Evolutionary conservation across 1,140 invertebrate species (phyloP), one percentile per base, ranked within the genome.

Genomic region (Tenebrio molitor): DNA sequence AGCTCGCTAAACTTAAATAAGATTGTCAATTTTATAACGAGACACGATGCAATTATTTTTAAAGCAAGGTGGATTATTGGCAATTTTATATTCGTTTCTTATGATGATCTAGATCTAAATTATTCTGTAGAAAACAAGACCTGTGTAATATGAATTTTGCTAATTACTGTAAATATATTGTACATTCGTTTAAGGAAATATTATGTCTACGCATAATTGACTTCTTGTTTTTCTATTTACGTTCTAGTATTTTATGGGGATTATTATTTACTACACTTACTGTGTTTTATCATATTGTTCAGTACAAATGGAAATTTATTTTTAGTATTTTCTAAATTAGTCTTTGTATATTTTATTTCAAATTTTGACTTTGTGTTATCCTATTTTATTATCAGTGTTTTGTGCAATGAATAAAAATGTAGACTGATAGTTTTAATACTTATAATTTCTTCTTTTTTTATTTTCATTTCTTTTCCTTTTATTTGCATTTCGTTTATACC

Each of bases 371-470:
- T 72, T 73, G 64, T 79, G 69, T 76, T 76, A 76, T 76, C 69
- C 65, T 77, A 76, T 76, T 77, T 75, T 76, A 76, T 79, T 79
- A 79, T 79, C 73, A 75, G 72, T 76, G 73, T 76, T 79, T 77
- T 78, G 78, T 79, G 78, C 78, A 79, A 79, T 79, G 71, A 78
- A 79, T 76, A 79, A 77, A 76, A 77, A 72, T 77, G 76, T 79
- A 79, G 78, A 79, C 78, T 79, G 78, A 79, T 79, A 79, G 76
- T 76, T 78, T 79, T 79, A 72, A 74, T 68, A 73, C 58, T 70
- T 62, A 76, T 29, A 44, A 23, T 58, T 74, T 74, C 19, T 64
- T 71, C 74, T 77, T 62, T 58, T 75, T 73, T 73, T 72, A 19
- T 58, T 72, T 69, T 33, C 23, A 42, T 70, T 71, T 21, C 41